Base-by-base conservation (phyloP, 2,113 vertebrate species). In the Ochotona curzoniae region DNA sequence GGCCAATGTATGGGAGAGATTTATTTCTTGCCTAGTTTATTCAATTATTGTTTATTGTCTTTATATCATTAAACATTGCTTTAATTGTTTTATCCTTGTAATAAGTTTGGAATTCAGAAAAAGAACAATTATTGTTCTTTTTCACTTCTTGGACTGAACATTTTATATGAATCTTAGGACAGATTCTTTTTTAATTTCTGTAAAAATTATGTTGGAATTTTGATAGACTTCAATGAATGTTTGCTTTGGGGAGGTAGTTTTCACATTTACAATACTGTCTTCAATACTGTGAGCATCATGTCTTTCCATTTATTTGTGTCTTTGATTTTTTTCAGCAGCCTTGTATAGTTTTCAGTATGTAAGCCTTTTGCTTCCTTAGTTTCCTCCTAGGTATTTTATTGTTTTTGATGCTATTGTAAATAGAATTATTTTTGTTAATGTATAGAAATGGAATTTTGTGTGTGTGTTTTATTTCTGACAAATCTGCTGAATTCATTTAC, bases 211-310 rank as follows among this genome's bases (percentile, higher is more conserved):
- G 1, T 47, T 80, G 17, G 23, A 51, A 90, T 91, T 91, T 69
- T 87, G n/a, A 63, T 91, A 70, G 8, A 87, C 63, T 69, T 14
- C n/a, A 54, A 54, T 76, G 63, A 83, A 94, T 75, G 63, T 87
- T 78, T 28, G 54, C n/a, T 38, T 75, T 67, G 13, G 17, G 12
- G 38, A 44, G 38, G 38, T 79, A 66, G 7, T 32, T 13, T 47
- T 80, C n/a, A 38, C 23, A 51, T 70, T 9, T 94, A 49, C 8
- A 64, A 57, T 61, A 63, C 69, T 35, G 13, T 61, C 12, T 89
- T 89, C n/a, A n/a, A n/a, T n/a, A n/a, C n/a, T n/a, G n/a, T n/a
- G n/a, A 87, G 44, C 8, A 70, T 23, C 15, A 32, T 76, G 18
- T 87, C 26, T 91, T 94, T 76, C 21, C 17, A 28, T 35, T 78